These are phyloP conservation scores for Acrobasis suavella DNA, from an alignment of 2,888 invertebrate species.

Conservation along the genomic window DNA sequence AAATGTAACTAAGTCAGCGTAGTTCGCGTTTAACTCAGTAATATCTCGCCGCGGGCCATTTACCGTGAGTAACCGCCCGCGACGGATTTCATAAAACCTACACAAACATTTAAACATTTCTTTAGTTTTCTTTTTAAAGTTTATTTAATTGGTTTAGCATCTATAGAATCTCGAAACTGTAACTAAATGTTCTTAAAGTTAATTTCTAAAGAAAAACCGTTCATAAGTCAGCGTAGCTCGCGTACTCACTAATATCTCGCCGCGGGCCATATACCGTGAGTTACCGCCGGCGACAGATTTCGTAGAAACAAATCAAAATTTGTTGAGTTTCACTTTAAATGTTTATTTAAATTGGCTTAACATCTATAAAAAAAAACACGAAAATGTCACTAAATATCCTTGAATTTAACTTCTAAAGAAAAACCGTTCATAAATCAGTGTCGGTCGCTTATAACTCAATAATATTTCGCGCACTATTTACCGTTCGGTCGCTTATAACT, in stretches of 20 bases:
- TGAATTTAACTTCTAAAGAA: neutral
- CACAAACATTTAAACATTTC: too few species aligned
- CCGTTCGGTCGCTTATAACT: constrained; percentile 29
- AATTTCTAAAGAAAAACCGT: neutral
- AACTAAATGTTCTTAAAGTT: neutral
- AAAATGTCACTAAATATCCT: too few species aligned
- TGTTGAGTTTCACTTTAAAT: too few species aligned
- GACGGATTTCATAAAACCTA: constrained; percentile 31
- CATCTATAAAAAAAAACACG: too few species aligned
- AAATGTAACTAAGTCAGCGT: neutral
- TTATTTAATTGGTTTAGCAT: too few species aligned
- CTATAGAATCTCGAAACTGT: too few species aligned
- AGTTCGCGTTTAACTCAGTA: constrained; percentile 23
- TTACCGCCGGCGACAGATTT: constrained; percentile 32
- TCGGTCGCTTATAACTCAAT: constrained; percentile 27
- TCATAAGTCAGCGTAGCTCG: neutral
- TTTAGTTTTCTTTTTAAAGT: too few species aligned
- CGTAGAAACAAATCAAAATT: constrained; percentile 23
- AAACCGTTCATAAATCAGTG: neutral
- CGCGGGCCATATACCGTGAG: constrained; percentile 34
- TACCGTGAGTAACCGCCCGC: constrained; percentile 33
- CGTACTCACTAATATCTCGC: constrained; percentile 30
- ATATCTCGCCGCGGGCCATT: constrained; percentile 33
- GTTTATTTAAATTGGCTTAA: too few species aligned
- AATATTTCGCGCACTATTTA: constrained; percentile 31